Evolutionary conservation across 2,113 vertebrate species (phyloP).

Genomic region (Semnornis frantzii): DNA sequence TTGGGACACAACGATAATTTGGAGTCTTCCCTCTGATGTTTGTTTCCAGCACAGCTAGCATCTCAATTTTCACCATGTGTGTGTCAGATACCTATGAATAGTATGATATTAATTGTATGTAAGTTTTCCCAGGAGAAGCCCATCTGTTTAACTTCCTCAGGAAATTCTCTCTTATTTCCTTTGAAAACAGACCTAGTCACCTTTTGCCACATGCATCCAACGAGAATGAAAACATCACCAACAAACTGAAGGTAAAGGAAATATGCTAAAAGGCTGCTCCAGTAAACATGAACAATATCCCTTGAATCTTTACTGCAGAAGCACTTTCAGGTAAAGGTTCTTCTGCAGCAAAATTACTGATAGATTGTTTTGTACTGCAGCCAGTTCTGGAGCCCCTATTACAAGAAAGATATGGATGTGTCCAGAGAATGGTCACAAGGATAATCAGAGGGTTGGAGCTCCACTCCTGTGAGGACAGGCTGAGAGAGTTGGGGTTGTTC

Average conservation of each 20-base stretch:
- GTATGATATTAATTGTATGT: not conserved
- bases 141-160: conserved; percentile 50
- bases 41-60: not conserved
- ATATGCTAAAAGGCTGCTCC: not conserved
- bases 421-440: no score
- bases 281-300: not conserved
- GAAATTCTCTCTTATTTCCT: conserved; percentile 61
- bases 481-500: no score
- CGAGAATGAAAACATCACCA: conserved; percentile 2
- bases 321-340: not conserved
- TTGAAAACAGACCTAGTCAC: conserved; percentile 27
- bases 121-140: conserved; percentile 17
- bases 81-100: not conserved
- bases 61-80: not conserved
- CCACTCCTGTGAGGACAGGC: no score
- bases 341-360: not conserved
- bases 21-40: not conserved
- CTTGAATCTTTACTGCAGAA: not conserved
- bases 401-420: no score
- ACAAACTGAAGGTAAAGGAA: not conserved
- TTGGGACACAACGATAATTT: not conserved
- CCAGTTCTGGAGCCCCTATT: no score
- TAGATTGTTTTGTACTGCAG: not conserved
- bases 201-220: conserved; percentile 2
- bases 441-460: no score